phyloP scores from a whole-genome alignment of 2,797 vertebrate genomes.

The Ambastaia sidthimunki region DNA sequence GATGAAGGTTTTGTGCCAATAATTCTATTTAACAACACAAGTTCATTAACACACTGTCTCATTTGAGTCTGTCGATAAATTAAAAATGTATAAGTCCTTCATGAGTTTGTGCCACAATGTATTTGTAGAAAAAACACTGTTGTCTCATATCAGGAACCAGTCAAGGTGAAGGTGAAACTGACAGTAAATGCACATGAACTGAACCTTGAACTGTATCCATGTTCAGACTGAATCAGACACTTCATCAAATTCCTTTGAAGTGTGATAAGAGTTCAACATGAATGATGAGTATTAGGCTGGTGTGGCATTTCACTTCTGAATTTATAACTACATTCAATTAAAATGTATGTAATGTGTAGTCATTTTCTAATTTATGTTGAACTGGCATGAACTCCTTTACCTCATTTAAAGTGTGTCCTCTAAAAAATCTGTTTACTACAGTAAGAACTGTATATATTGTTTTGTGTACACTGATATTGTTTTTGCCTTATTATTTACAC shows the following conservation, averaged over 20 bases:
- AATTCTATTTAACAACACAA: neutral
- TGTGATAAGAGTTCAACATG: neutral
- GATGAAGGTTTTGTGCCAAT: neutral
- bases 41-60: neutral
- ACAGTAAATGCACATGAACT: too few species aligned
- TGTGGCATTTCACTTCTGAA: neutral
- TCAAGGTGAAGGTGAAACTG: neutral
- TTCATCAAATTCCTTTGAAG: neutral
- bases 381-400: neutral
- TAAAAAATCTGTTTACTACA: neutral
- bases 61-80: neutral
- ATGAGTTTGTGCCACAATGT: neutral
- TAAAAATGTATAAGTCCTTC: neutral
- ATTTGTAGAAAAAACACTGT: neutral
- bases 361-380: neutral
- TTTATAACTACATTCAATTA: neutral
- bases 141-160: neutral
- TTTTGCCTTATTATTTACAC: neutral
- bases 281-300: neutral
- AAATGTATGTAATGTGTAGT: neutral
- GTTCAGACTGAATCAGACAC: neutral
- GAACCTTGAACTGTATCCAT: neutral
- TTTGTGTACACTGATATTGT: neutral
- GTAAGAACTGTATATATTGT: neutral
- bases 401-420: neutral